Evolutionary conservation across 2,888 invertebrate species (phyloP).

Genomic region (Syritta pipiens): DNA sequence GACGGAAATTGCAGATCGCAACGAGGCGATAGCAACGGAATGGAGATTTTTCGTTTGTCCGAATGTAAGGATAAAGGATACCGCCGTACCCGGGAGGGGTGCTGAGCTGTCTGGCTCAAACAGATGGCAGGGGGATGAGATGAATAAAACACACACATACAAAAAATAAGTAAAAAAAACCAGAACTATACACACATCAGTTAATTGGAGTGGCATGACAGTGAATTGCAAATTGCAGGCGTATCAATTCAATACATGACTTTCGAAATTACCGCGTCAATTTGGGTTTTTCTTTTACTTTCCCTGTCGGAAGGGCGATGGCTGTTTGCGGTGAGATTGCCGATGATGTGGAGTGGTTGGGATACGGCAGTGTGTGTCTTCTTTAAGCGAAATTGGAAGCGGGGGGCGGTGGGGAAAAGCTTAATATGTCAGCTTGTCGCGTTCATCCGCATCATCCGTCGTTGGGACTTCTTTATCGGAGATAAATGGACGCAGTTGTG

Average conservation of each 20-base stretch:
- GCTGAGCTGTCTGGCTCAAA: constrained; percentile 49
- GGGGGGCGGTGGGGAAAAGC: too few relatives aligned
- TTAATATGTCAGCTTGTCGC: too few relatives aligned
- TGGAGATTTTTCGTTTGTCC: constrained; percentile 60
- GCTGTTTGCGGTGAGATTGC: constrained; percentile 29
- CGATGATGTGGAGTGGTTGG: too few relatives aligned
- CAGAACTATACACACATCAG: constrained; percentile 46
- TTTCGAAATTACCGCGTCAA: constrained; percentile 65
- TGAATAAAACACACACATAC: too few relatives aligned
- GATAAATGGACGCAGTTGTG: too few relatives aligned
- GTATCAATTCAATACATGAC: constrained; percentile 68
- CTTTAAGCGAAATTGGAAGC: too few relatives aligned
- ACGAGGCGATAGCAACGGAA: constrained; percentile 57
- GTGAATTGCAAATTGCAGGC: constrained; percentile 67
- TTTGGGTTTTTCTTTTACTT: constrained; percentile 22
- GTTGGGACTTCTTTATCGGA: too few relatives aligned
- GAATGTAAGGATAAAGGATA: constrained; percentile 52
- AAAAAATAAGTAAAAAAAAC: constrained; percentile 3
- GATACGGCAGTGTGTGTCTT: too few relatives aligned
- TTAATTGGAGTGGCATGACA: constrained; percentile 69
- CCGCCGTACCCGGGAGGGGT: not conserved
- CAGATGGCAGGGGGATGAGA: too few relatives aligned
- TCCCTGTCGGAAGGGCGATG: not conserved
- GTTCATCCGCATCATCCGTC: too few relatives aligned
- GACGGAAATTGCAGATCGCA: constrained; percentile 67